phyloP scores from a whole-genome alignment of 30 jellyfish, hydroid and myxozoan species.

The Cassiopea xamachana region DNA sequence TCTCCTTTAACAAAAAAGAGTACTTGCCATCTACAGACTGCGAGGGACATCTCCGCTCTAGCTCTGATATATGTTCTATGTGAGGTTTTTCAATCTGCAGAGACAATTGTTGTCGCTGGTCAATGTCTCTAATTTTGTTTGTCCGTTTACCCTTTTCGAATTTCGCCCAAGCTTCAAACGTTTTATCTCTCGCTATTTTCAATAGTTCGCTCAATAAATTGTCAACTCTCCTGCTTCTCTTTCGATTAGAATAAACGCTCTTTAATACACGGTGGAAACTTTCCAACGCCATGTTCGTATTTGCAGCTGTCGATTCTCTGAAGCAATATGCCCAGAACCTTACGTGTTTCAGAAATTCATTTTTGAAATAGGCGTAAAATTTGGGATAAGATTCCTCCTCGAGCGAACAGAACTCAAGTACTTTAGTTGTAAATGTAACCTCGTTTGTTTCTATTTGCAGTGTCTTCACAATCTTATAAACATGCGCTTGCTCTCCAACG shows the following conservation, averaged over 20 bases:
- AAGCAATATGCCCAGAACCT: conserved; percentile 64
- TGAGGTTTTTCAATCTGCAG: neutral
- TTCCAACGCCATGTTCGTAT: conserved; percentile 63
- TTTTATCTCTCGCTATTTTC: conserved; percentile 68
- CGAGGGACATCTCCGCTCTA: neutral
- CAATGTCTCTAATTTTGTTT: conserved; percentile 44
- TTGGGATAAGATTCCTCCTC: conserved; percentile 27
- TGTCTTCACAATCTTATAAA: conserved; percentile 21
- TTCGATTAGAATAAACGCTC: conserved; percentile 32
- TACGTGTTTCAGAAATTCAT: conserved; percentile 38
- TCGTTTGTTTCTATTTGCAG: conserved; percentile 38
- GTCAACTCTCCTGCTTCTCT: conserved; percentile 44
- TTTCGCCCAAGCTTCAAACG: conserved; percentile 65
- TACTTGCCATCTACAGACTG: neutral
- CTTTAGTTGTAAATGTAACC: conserved; percentile 6
- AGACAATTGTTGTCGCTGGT: conserved; percentile 54
- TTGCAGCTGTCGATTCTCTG: conserved; percentile 47
- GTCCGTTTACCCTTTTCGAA: conserved; percentile 55
- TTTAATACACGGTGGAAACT: conserved; percentile 55
- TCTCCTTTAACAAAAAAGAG: neutral
- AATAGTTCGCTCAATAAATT: conserved; percentile 39
- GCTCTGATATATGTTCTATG: neutral
- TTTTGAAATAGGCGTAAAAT: conserved; percentile 28
- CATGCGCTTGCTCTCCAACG: conserved; percentile 1
- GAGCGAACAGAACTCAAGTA: conserved; percentile 41